Base-by-base conservation (phyloP, 2,888 invertebrate species). In the Eudasyphora cyanicolor region DNA sequence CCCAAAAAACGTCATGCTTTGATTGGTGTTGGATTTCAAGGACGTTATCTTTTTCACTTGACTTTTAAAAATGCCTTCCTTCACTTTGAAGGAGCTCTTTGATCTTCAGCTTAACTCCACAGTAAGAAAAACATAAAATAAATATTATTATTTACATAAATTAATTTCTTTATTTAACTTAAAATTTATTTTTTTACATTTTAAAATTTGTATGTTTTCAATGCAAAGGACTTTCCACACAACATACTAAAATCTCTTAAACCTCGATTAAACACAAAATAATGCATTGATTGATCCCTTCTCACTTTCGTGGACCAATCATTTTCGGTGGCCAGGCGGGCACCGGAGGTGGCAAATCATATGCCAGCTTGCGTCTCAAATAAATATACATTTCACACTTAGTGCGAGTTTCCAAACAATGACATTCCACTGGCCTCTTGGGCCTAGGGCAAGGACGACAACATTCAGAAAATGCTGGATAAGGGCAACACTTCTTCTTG, bases 391-490 rank as follows among this genome's bases (percentile, higher is more conserved):
- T n/a, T 0, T 62, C 49, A 54, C 82, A 82, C 8, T 49, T 32
- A 1, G 64, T 0, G 0, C 21, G 12, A 4, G 1, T 1, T 4
- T 10, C 29, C 0, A 32, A 10, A 24, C 77, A 78, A 1, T 6
- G 0, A 49, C 82, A 78, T 57, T 82, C n/a, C n/a, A 38, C 0
- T 0, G 3, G 17, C n/a, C 10, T 38, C 12, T 6, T n/a, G 24
- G 80, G 35, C n/a, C 0, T 0, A 2, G 49, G 21, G 1, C 24
- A 73, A 0, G 0, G 32, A 4, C 7, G n/a, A 17, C 2, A 3
- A 5, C 5, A 6, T 64, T 89, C 89, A 3, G 89, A 88, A 12
- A 69, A 89, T 1, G 87, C 74, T 0, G 84, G 86, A 29, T 45
- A 42, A 0, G 89, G 89, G 0, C 89, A 57, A 0, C 81, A 85